Percentiles rank a stretch among this genome's conserved stretches.
phyloP scores from a whole-genome alignment of 1,140 invertebrate genomes.

The Batillaria attramentaria region DNA sequence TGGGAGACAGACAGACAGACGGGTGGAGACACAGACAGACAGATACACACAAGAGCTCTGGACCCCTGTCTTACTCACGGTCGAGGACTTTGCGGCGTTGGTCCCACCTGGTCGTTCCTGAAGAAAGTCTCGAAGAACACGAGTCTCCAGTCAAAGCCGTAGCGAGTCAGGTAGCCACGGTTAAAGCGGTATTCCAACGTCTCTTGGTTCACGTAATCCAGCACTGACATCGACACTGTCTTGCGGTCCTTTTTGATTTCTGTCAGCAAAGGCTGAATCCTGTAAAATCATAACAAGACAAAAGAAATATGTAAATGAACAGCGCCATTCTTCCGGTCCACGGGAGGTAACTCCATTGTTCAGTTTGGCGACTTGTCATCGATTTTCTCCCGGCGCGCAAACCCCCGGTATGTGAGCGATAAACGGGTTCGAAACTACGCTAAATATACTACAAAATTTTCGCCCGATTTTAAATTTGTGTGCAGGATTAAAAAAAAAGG shows the following conservation, averaged over 20 bases:
- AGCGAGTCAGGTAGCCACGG: slow-evolving; percentile 49
- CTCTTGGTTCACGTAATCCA: slow-evolving; percentile 56
- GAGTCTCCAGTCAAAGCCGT: slow-evolving; percentile 63
- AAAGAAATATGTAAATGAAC: not conserved
- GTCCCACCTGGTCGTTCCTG: slow-evolving; percentile 47
- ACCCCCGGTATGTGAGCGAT: not conserved
- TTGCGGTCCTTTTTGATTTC: slow-evolving; percentile 90
- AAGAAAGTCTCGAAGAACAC: slow-evolving; percentile 63
- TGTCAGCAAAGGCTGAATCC: slow-evolving; percentile 92
- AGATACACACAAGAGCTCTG: not conserved
- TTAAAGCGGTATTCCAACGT: slow-evolving; percentile 53
- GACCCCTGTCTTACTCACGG: slow-evolving; percentile 31
- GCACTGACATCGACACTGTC: slow-evolving; percentile 73
- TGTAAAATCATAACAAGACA: slow-evolving; percentile 25
- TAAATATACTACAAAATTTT: not conserved
- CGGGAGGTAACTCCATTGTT: too few relatives aligned
- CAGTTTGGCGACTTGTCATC: not conserved
- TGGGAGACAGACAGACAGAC: too few relatives aligned
- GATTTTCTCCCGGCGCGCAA: not conserved
- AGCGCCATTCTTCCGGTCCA: too few relatives aligned
- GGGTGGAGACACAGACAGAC: too few relatives aligned
- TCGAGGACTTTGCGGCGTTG: not conserved
- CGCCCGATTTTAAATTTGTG: not conserved
- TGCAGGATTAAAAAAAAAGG: too few relatives aligned
- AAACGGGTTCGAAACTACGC: not conserved